Evolutionary conservation across 2,888 invertebrate species (phyloP).

Genomic region (Drosophila meridiana): DNA sequence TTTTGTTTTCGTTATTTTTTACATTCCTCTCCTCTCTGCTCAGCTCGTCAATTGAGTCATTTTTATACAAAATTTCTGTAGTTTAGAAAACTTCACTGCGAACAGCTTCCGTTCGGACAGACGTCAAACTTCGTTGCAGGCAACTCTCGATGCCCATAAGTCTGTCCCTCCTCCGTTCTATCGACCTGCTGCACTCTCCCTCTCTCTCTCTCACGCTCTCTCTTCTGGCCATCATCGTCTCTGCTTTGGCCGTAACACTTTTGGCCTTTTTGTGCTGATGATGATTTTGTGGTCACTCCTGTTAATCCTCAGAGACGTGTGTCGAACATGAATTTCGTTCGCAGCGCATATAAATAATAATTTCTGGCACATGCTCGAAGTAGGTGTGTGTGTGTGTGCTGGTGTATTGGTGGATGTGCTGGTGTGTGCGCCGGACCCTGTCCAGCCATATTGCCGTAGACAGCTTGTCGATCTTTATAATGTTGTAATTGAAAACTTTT

Average conservation of each 20-base stretch:
- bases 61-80: conserved; percentile 58
- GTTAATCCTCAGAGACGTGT: conserved; percentile 84
- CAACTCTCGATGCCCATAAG: conserved; percentile 22
- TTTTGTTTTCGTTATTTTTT: conserved; percentile 32
- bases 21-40: background rate
- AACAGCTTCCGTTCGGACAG: conserved; percentile 49
- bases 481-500: conserved; percentile 84
- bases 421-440: conserved; percentile 37
- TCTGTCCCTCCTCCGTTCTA: background rate
- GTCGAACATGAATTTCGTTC: conserved; percentile 84
- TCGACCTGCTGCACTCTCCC: background rate
- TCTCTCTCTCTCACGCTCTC: background rate
- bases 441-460: conserved; percentile 79
- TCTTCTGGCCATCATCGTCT: conserved; percentile 46
- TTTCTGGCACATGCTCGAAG: conserved; percentile 66
- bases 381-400: conserved; percentile 19
- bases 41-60: conserved; percentile 47
- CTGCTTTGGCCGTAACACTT: conserved; percentile 49
- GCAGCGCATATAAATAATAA: conserved; percentile 83
- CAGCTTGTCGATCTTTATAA: conserved; percentile 85
- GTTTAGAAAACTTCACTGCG: conserved; percentile 50
- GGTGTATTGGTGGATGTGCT: conserved; percentile 10
- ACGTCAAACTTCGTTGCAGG: conserved; percentile 58
- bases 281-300: conserved; percentile 84
- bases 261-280: conserved; percentile 75